A percentile compares a stretch with the other conserved stretches of the same genome.
phyloP scores from a whole-genome alignment of 2,113 vertebrate genomes.

The Erythrocebus patas region DNA sequence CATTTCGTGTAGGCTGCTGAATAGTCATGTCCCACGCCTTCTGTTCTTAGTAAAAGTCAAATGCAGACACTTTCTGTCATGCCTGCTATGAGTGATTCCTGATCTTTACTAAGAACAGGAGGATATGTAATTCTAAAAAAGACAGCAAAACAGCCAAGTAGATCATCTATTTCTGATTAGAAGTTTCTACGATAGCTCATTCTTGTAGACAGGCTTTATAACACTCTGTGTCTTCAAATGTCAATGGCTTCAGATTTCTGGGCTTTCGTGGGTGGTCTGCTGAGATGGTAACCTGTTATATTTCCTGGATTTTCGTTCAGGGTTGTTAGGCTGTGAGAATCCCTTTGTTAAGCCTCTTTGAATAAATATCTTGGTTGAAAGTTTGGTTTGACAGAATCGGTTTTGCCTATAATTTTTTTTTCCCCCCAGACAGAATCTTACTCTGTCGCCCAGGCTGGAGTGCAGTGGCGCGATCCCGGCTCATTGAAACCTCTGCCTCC shows the following conservation, averaged over 20 bases:
- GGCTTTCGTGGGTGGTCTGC: background rate
- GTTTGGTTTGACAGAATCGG: background rate
- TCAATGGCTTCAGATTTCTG: background rate
- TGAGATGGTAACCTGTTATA: background rate
- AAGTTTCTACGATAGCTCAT: background rate
- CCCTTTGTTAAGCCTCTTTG: background rate
- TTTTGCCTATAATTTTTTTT: background rate
- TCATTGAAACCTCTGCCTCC: too few species aligned
- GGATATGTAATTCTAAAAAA: background rate
- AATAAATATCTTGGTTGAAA: background rate
- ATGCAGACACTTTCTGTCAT: background rate
- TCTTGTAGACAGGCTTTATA: background rate
- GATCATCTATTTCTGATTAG: background rate
- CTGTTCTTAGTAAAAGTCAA: background rate
- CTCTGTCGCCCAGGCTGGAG: too few species aligned
- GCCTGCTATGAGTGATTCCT: background rate
- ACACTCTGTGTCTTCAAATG: background rate
- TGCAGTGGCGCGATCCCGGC: too few species aligned
- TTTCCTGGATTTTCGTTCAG: background rate
- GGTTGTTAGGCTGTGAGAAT: background rate
- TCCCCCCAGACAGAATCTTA: too few species aligned
- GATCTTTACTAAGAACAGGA: background rate
- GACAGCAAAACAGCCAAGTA: background rate
- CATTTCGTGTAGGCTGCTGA: background rate
- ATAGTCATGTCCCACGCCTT: background rate